A percentile compares a stretch with the other conserved stretches of the same genome.
Conservation (phyloP, 1,140 invertebrate species). For the Babylonia areolata region DNA sequence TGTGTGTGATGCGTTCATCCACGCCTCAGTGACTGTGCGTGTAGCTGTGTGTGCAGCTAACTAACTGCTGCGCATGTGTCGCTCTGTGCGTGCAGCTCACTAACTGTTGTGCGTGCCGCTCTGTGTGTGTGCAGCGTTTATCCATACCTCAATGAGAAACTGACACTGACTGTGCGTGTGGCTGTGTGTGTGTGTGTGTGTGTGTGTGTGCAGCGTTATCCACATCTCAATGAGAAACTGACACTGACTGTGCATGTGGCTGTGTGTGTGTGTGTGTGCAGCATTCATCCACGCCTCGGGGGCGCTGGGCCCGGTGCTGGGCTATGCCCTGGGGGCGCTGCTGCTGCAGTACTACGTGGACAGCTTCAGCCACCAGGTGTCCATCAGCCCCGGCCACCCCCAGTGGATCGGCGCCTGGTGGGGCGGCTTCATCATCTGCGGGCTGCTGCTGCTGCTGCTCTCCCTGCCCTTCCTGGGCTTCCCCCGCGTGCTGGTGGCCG, state of each 20-base stretch:
- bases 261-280: constrained; percentile 53
- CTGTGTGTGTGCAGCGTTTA: constrained; percentile 1
- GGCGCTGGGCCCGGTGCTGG: constrained; percentile 79
- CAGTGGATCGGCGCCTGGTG: constrained; percentile 80
- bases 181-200: constrained; percentile 38
- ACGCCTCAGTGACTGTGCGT: background rate
- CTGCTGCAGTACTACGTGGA: constrained; percentile 79
- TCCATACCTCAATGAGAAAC: background rate
- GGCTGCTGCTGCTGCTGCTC: constrained; percentile 69
- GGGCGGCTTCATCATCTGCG: constrained; percentile 77
- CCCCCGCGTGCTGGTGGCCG: constrained; percentile 80
- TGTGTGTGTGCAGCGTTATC: too few species aligned
- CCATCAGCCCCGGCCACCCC: constrained; percentile 70
- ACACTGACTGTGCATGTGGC: background rate
- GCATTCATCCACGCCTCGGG: constrained; percentile 80
- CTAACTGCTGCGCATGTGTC: too few species aligned
- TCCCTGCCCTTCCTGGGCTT: constrained; percentile 79
- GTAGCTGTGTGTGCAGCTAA: background rate
- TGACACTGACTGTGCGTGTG: background rate
- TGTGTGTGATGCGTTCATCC: background rate
- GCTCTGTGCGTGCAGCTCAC: too few species aligned
- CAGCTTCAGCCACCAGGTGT: constrained; percentile 70
- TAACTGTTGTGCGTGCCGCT: too few species aligned
- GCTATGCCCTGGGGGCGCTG: constrained; percentile 78
- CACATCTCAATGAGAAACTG: background rate